Percentiles rank a stretch among this genome's conserved stretches.
Evolutionary conservation across 2,797 vertebrate genomes (phyloP).

Genomic region (Sebastes steindachneri): DNA sequence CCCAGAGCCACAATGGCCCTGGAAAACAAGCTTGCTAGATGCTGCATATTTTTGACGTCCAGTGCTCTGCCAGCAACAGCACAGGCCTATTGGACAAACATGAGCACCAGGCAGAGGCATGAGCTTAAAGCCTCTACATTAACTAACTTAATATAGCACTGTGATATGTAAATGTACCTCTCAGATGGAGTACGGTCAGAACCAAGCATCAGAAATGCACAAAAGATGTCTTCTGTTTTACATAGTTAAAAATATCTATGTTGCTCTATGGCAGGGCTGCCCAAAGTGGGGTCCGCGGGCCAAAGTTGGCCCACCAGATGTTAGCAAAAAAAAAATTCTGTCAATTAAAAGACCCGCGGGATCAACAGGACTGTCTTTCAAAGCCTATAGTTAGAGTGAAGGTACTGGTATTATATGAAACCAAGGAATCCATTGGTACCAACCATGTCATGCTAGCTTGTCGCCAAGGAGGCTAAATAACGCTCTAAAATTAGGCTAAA

Average conservation of each 20-base stretch:
- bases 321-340: no score
- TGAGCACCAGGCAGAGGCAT: not conserved
- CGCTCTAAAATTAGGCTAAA: no score
- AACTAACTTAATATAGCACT: not conserved
- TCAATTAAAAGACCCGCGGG: no score
- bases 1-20: not conserved
- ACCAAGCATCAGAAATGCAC: not conserved
- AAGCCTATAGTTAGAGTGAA: no score
- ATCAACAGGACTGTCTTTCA: no score
- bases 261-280: not conserved
- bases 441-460: no score
- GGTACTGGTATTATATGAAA: no score
- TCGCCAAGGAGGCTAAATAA: no score
- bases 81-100: not conserved
- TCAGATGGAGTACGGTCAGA: not conserved
- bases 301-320: no score
- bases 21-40: not conserved
- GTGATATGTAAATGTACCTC: constrained; percentile 8
- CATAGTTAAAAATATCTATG: not conserved
- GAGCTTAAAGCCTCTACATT: not conserved
- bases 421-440: no score
- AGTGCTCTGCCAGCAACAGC: not conserved
- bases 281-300: no score
- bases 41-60: constrained; percentile 5
- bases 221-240: not conserved